phyloP scores from a whole-genome alignment of 2,797 vertebrate species.

The Emys orbicularis region DNA sequence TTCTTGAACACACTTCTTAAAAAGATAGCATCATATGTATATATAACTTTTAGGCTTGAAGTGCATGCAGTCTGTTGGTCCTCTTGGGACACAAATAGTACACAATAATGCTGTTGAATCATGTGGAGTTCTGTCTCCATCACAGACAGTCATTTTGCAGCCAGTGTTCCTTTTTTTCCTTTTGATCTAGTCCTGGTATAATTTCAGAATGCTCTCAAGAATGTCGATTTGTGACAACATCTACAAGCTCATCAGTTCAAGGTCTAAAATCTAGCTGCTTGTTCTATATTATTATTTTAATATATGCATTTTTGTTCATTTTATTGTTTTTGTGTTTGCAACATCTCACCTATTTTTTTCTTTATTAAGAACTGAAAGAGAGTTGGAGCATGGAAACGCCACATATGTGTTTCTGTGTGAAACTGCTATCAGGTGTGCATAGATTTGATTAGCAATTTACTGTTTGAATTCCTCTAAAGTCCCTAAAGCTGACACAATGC shows the following conservation, averaged over 20 bases:
- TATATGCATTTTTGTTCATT: slow-evolving; percentile 25
- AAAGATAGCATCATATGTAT: background rate
- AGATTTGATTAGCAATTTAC: slow-evolving; percentile 16
- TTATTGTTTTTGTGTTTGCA: slow-evolving; percentile 31
- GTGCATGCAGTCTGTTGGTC: background rate
- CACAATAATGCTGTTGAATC: background rate
- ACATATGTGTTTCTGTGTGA: background rate
- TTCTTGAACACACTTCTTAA: background rate
- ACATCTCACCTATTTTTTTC: slow-evolving; percentile 19
- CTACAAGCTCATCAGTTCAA: background rate
- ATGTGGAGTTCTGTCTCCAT: background rate
- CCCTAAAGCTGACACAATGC: background rate
- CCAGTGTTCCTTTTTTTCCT: background rate
- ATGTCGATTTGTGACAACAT: background rate
- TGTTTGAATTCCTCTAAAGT: slow-evolving; percentile 26
- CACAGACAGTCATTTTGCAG: background rate
- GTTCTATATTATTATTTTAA: background rate
- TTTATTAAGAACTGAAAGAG: slow-evolving; percentile 12
- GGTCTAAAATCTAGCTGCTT: background rate
- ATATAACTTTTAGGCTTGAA: background rate
- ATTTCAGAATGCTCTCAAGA: background rate
- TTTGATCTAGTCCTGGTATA: background rate
- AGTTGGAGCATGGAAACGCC: background rate
- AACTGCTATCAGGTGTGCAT: slow-evolving; percentile 29
- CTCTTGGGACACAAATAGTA: background rate